Conservation (phyloP, 2,888 invertebrate species). For the Abrostola triplasia region DNA sequence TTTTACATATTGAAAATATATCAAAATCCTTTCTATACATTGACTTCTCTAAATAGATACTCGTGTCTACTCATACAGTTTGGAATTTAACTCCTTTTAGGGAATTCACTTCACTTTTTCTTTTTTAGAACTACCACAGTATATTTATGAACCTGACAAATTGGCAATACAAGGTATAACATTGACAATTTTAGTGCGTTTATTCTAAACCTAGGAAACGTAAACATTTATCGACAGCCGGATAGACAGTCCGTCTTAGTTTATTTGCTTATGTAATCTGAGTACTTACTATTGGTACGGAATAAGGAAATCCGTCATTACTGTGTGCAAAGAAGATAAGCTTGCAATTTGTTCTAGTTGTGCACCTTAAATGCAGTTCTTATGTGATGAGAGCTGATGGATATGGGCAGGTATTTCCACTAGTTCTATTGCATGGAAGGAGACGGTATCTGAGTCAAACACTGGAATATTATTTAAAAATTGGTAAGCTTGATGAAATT, state of each 20-base stretch:
- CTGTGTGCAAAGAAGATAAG: constrained; percentile 33
- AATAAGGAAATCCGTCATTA: constrained; percentile 49
- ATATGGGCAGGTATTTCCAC: background rate
- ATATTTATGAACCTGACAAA: too few relatives aligned
- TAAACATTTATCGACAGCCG: background rate
- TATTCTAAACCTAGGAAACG: background rate
- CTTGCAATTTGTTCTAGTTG: constrained; percentile 18
- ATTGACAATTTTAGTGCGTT: background rate
- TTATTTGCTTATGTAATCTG: constrained; percentile 1
- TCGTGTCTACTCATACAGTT: too few relatives aligned
- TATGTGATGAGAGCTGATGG: constrained; percentile 7
- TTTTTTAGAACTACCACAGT: too few relatives aligned
- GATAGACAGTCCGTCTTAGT: constrained; percentile 14
- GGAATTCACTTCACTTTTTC: too few relatives aligned
- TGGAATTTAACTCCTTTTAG: too few relatives aligned
- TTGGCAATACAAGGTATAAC: too few relatives aligned
- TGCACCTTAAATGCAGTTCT: constrained; percentile 1
- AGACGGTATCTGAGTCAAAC: too few relatives aligned
- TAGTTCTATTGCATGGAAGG: background rate
- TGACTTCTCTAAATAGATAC: too few relatives aligned
- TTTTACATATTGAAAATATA: too few relatives aligned
- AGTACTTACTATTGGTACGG: constrained; percentile 44
- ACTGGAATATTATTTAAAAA: too few relatives aligned
- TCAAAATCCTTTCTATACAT: too few relatives aligned
- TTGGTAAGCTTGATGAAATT: too few relatives aligned